phyloP scores from a whole-genome alignment of 2,113 vertebrate species.

The Pithys albifrons region DNA sequence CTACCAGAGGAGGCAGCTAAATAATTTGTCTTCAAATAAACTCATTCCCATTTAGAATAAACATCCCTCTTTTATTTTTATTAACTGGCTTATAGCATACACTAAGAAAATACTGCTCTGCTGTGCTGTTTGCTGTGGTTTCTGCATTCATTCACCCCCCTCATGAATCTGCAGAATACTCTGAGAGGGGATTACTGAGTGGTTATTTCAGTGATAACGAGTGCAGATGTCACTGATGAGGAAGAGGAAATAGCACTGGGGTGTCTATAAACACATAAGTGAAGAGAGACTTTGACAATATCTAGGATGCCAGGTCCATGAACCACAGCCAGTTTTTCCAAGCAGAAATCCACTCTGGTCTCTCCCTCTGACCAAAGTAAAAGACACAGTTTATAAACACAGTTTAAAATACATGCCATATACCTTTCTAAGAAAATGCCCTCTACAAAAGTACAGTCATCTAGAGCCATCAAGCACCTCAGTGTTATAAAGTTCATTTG shows the following conservation, averaged over 20 bases:
- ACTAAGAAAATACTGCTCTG: not conserved
- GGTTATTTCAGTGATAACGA: not conserved
- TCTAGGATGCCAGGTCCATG: not conserved
- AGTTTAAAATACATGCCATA: not conserved
- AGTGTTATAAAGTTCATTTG: not conserved
- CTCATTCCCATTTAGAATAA: not conserved
- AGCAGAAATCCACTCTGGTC: not conserved
- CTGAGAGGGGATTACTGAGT: not conserved
- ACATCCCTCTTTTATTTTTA: not conserved
- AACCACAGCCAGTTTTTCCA: not conserved
- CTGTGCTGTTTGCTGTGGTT: not conserved
- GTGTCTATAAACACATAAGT: not conserved
- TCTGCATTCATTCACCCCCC: not conserved
- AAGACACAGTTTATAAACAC: not conserved
- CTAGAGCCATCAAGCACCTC: not conserved
- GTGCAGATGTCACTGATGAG: not conserved
- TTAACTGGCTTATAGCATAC: not conserved
- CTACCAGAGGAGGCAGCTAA: not conserved
- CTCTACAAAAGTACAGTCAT: not conserved
- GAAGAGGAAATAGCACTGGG: not conserved
- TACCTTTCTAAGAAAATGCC: not conserved
- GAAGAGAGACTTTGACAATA: rapidly evolving
- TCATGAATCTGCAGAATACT: not conserved
- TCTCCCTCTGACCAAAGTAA: not conserved
- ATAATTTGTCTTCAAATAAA: not conserved